Conservation (phyloP, 2,888 invertebrate genomes). For the Halictus ligatus region DNA sequence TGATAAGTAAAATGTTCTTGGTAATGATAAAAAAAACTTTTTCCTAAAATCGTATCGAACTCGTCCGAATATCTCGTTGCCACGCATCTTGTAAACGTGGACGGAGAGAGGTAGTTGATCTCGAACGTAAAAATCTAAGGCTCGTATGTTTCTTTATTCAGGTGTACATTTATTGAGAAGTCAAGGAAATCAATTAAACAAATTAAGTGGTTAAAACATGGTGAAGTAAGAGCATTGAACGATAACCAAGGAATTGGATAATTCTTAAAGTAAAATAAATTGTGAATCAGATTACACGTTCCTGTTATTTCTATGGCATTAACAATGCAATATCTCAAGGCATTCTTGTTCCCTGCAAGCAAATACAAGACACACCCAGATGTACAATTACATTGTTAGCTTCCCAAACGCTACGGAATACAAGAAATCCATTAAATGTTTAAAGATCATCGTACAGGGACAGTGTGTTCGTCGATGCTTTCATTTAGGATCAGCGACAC, state of each 20-base stretch:
- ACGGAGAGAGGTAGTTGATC: conserved; percentile 6
- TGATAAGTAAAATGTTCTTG: not conserved
- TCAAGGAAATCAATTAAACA: conserved; percentile 19
- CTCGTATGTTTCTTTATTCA: conserved; percentile 3
- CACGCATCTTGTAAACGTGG: not conserved
- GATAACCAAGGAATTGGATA: conserved; percentile 38
- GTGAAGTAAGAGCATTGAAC: conserved; percentile 31
- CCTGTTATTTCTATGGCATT: not conserved
- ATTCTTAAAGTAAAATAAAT: conserved; percentile 50
- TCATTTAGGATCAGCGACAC: not conserved
- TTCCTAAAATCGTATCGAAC: not conserved
- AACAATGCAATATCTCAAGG: not conserved
- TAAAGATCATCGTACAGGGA: not conserved
- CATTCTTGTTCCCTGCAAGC: not conserved
- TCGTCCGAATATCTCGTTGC: not conserved
- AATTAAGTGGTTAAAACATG: conserved; percentile 26
- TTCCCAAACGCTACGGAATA: not conserved
- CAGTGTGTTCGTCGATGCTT: not conserved
- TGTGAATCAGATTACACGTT: not conserved
- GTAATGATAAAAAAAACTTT: not conserved
- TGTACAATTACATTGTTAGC: not conserved
- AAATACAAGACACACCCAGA: not conserved
- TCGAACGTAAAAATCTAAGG: not conserved
- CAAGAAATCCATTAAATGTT: not conserved
- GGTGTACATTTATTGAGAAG: conserved; percentile 8